phyloP scores from a whole-genome alignment of 1,140 invertebrate genomes.

The Lineus longissimus region DNA sequence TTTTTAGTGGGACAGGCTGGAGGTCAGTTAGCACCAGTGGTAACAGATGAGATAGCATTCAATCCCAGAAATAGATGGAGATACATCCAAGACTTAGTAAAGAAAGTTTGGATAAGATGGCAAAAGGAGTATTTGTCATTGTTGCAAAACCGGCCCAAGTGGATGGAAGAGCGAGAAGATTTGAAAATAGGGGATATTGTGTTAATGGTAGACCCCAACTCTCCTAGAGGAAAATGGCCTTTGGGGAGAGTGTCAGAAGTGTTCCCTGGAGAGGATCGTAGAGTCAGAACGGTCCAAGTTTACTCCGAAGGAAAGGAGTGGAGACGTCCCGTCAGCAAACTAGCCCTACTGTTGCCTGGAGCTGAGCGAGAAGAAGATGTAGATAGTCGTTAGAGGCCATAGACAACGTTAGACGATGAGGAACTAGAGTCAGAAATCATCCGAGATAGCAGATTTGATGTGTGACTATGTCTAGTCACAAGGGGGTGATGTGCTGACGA shows the following conservation, averaged over 20 bases:
- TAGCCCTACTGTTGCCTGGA: too few species aligned
- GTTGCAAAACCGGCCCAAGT: neutral
- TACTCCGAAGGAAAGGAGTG: too few species aligned
- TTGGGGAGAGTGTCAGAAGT: neutral
- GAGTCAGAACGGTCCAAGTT: too few species aligned
- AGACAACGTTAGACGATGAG: too few species aligned
- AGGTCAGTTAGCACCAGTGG: constrained; percentile 8
- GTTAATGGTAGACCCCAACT: neutral
- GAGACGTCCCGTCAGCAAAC: too few species aligned
- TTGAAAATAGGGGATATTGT: neutral
- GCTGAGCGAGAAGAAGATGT: too few species aligned
- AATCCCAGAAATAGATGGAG: constrained; percentile 12
- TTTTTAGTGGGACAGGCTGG: constrained; percentile 24
- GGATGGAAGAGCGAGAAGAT: neutral
- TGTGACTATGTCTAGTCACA: too few species aligned
- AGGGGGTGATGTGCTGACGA: too few species aligned
- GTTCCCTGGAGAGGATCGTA: too few species aligned
- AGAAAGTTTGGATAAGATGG: constrained; percentile 16
- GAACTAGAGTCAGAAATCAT: too few species aligned
- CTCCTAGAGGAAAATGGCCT: neutral
- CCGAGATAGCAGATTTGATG: too few species aligned
- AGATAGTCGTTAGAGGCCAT: too few species aligned
- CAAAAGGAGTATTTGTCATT: constrained; percentile 6
- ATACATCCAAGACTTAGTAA: constrained; percentile 6
- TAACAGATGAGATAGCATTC: neutral